These are phyloP conservation scores for Antigone vipio DNA, from an alignment of 2,113 vertebrate species.

Conservation along the genomic window DNA sequence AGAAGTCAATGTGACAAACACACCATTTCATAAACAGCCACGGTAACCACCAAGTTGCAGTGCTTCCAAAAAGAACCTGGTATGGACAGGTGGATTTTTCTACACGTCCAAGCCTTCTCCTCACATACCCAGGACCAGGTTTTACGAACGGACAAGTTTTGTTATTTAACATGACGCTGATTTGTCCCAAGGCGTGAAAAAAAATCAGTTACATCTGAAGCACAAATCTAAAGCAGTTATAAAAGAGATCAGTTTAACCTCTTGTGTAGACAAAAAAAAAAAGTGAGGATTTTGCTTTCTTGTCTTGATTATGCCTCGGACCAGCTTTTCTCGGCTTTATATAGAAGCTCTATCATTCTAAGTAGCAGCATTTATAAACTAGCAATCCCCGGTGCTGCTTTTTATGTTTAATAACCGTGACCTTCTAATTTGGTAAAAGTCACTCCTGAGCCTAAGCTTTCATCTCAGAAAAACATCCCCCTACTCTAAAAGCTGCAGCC, in stretches of 20 bases:
- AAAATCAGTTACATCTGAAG: not conserved
- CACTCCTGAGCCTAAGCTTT: slow-evolving; percentile 22
- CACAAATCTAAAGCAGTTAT: not conserved
- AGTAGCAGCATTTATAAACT: not conserved
- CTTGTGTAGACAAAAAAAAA: not conserved
- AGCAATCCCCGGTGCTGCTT: not conserved
- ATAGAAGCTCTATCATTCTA: not conserved
- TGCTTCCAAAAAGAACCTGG: not conserved
- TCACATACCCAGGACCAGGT: not conserved
- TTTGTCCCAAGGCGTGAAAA: not conserved
- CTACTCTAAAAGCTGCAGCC: slow-evolving; percentile 10
- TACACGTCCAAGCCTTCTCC: not conserved
- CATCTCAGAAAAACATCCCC: slow-evolving; percentile 1
- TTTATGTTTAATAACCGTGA: slow-evolving; percentile 14
- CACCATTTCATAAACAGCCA: not conserved
- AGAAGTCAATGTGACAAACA: not conserved
- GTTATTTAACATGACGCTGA: not conserved
- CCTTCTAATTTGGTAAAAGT: slow-evolving; percentile 13
- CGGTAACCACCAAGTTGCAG: not conserved
- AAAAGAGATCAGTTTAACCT: not conserved
- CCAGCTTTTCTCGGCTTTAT: not conserved
- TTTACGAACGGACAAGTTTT: not conserved
- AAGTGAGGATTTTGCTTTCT: not conserved
- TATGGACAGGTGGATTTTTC: not conserved
- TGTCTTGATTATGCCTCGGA: not conserved